phyloP scores from a whole-genome alignment of 2,113 vertebrate genomes.

The Orientallactaga bullata region DNA sequence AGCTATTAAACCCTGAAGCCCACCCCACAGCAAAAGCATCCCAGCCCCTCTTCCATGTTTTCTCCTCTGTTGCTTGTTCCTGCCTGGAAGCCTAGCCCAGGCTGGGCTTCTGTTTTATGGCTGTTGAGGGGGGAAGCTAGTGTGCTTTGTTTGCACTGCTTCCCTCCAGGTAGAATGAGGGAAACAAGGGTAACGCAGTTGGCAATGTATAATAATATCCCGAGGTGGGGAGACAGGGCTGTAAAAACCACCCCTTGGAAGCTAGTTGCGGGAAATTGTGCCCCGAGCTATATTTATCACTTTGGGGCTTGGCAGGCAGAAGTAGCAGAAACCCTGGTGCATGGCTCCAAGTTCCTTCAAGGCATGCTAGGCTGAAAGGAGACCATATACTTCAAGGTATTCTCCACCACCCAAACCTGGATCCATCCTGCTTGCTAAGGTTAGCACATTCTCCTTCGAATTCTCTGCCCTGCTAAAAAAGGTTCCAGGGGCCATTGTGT shows the following conservation, averaged over 20 bases:
- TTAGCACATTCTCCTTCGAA: not conserved
- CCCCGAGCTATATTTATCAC: not conserved
- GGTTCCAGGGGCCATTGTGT: too few species aligned
- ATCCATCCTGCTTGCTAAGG: not conserved
- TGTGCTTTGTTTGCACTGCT: constrained; percentile 1
- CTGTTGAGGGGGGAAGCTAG: constrained; percentile 46
- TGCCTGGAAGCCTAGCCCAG: not conserved
- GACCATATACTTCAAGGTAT: not conserved
- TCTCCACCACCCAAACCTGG: not conserved
- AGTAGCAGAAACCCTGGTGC: not conserved
- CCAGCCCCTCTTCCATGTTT: not conserved
- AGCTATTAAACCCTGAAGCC: not conserved
- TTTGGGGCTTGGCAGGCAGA: not conserved
- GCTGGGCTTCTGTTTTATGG: constrained; percentile 61
- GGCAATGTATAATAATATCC: constrained; percentile 42
- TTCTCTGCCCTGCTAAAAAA: not conserved
- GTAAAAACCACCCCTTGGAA: constrained; percentile 60
- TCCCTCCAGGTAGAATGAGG: constrained; percentile 66
- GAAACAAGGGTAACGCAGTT: constrained; percentile 49
- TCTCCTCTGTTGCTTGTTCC: not conserved
- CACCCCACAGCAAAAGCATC: not conserved
- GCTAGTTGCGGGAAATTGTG: constrained; percentile 38
- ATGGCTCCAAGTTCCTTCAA: not conserved
- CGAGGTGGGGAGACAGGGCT: not conserved
- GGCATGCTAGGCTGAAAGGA: not conserved